These are phyloP conservation scores for Darevskia mixta DNA, from an alignment of 2,797 vertebrate genomes.

Conservation along the genomic window DNA sequence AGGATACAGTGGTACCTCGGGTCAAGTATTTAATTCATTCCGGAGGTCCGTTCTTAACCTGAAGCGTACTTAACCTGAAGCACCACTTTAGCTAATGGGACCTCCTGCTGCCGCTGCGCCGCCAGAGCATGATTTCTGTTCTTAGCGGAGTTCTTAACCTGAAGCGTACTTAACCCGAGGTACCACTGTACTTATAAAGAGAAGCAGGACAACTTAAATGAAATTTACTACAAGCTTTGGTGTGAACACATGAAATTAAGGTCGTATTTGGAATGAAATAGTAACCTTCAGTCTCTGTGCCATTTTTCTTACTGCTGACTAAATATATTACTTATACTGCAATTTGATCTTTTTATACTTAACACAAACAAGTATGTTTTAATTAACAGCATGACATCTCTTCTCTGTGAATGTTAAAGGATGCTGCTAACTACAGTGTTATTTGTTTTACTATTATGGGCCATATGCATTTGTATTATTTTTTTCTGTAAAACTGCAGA, in stretches of 20 bases:
- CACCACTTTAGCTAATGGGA: no score
- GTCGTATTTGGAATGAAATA: conserved; percentile 57
- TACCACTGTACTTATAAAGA: conserved; percentile 59
- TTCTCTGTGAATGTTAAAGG: not conserved
- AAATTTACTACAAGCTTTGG: conserved; percentile 75
- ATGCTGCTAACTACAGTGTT: not conserved
- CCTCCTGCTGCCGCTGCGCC: no score
- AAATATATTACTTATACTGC: conserved; percentile 24
- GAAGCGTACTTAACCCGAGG: no score
- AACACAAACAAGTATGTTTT: not conserved
- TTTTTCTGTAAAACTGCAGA: not conserved
- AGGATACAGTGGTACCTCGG: conserved; percentile 29
- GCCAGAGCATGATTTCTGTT: no score
- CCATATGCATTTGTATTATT: no score
- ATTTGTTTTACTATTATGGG: no score
- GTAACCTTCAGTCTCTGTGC: conserved; percentile 58
- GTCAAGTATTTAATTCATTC: no score
- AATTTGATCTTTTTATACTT: not conserved
- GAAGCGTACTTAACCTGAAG: no score
- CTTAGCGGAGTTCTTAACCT: no score
- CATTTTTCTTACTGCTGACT: conserved; percentile 48
- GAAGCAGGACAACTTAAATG: conserved; percentile 74
- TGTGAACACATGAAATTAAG: conserved; percentile 74
- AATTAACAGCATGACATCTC: not conserved
- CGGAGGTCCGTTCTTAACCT: no score